Conservation (phyloP, 2,113 vertebrate genomes). For the Jaculus jaculus region DNA sequence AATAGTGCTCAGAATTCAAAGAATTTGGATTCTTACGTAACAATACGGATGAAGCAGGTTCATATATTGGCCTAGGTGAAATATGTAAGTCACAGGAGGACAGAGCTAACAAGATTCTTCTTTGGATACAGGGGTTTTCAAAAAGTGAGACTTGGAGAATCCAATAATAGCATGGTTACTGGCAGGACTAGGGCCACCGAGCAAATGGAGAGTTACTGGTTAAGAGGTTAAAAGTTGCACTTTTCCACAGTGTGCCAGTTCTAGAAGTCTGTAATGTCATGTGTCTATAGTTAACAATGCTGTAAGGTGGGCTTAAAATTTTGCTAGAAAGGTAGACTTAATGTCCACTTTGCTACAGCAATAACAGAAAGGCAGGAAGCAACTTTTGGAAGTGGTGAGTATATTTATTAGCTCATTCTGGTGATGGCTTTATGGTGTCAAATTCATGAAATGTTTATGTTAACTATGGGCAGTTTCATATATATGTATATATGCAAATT, state of each 20-base stretch:
- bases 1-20: background rate
- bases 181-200: background rate
- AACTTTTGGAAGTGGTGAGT: background rate
- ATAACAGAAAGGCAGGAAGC: background rate
- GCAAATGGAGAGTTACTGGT: background rate
- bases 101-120: background rate
- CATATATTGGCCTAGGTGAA: background rate
- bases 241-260: background rate
- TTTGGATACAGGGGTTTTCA: background rate
- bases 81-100: background rate
- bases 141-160: background rate
- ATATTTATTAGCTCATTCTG: background rate
- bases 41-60: background rate
- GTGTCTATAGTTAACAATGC: background rate
- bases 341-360: background rate
- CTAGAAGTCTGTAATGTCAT: background rate
- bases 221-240: background rate
- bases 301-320: background rate
- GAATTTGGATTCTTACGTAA: background rate
- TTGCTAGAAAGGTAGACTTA: background rate
- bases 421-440: background rate
- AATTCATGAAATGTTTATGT: background rate
- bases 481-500: background rate
- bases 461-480: background rate
- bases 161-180: background rate